A percentile compares a stretch with the other conserved stretches of the same genome.
Evolutionary conservation across 2,113 vertebrate species (phyloP).

Genomic region (human (Homo sapiens)): DNA sequence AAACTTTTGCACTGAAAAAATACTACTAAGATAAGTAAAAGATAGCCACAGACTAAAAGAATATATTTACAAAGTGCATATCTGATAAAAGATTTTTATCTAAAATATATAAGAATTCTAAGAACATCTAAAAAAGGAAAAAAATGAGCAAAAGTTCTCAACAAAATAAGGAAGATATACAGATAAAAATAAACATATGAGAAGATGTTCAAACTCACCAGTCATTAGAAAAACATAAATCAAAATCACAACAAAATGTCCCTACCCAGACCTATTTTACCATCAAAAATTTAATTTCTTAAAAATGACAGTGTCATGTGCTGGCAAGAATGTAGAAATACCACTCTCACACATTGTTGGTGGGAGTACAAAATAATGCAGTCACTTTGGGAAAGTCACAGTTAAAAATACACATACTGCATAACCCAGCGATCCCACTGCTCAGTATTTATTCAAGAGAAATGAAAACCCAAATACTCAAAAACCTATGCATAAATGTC

Average conservation of each 20-base stretch:
- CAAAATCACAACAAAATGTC: not conserved
- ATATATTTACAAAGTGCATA: not conserved
- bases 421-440: not conserved
- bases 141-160: not conserved
- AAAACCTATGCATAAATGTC: not conserved
- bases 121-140: not conserved
- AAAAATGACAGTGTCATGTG: not conserved
- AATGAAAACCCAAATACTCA: not conserved
- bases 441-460: not conserved
- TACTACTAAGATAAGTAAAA: not conserved
- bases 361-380: not conserved
- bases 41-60: not conserved
- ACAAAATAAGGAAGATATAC: not conserved
- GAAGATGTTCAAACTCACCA: not conserved
- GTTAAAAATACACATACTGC: not conserved
- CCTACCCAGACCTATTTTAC: not conserved
- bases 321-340: not conserved
- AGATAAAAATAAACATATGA: not conserved
- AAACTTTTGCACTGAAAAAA: not conserved
- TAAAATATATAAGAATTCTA: not conserved
- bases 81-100: not conserved
- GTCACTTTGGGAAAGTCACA: not conserved
- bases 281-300: not conserved
- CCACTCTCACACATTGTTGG: not conserved
- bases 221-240: not conserved